Percentiles rank a stretch among this genome's conserved stretches.
Evolutionary conservation across 2,888 invertebrate genomes (phyloP).

Genomic region (Melinaea menophilus): DNA sequence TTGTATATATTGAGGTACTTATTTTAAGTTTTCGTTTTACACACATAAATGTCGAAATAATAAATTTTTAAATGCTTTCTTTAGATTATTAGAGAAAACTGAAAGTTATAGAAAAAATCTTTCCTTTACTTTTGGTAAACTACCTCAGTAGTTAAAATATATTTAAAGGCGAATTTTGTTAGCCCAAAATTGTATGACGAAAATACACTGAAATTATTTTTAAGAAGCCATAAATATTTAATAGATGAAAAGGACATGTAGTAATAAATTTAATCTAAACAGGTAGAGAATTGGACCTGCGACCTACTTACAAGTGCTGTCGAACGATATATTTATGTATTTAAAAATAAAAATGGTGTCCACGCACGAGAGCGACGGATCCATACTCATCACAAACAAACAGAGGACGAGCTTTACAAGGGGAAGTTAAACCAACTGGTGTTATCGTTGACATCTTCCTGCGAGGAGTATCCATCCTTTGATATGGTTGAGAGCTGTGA

Average conservation of each 20-base stretch:
- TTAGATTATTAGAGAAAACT: too few relatives aligned
- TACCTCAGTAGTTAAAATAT: too few relatives aligned
- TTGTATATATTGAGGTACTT: too few relatives aligned
- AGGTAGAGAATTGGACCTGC: slow-evolving; percentile 51
- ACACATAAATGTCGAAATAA: too few relatives aligned
- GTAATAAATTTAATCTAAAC: slow-evolving; percentile 5
- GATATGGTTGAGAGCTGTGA: slow-evolving; percentile 89
- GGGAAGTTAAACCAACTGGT: slow-evolving; percentile 64
- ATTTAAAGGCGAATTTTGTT: too few relatives aligned
- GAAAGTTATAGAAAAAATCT: too few relatives aligned
- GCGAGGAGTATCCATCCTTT: slow-evolving; percentile 81
- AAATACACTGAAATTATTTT: background rate
- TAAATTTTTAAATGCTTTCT: too few relatives aligned
- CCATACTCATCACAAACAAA: slow-evolving; percentile 7
- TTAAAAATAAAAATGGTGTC: slow-evolving; percentile 21
- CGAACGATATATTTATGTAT: slow-evolving; percentile 63
- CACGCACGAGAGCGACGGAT: slow-evolving; percentile 10
- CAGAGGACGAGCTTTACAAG: slow-evolving; percentile 16
- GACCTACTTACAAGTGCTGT: slow-evolving; percentile 76
- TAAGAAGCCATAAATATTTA: background rate
- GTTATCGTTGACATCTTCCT: slow-evolving; percentile 77
- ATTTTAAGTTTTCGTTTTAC: too few relatives aligned
- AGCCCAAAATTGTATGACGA: too few relatives aligned
- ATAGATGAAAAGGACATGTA: too few relatives aligned
- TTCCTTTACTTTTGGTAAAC: too few relatives aligned